Base-by-base conservation (phyloP, 2,113 vertebrate species). In the Probosciger aterrimus region DNA sequence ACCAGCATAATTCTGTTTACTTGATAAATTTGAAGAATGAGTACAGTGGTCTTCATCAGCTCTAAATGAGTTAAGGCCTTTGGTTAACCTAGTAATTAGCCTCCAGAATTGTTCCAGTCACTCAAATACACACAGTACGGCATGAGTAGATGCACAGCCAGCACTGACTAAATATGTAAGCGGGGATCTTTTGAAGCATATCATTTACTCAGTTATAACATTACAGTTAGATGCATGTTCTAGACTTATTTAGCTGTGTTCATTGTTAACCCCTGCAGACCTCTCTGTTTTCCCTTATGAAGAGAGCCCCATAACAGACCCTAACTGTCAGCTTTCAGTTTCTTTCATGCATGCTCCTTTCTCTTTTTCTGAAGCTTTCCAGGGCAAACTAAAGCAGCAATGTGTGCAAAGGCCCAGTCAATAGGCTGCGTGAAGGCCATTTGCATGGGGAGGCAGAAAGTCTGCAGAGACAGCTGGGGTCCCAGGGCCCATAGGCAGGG, bases 11-110 rank as follows among this genome's bases (percentile, higher is more conserved):
- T 73, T 90, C 62, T 82, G 41, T 91, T 88, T 96, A 69, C 79
- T 53, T 84, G 78, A 93, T 77, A 79, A 69, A 89, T 76, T 4
- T 95, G 81, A 91, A 53, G 60, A 95, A 49, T 74, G 90, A 84
- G 31, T 90, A 70, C 76, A 79, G n/a, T 18, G 25, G 28, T 84
- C 52, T 94, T 46, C 75, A 91, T 91, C 88, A 90, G 39, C 49
- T 94, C 55, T 85, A 79, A 88, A 91, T 62, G 65, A 94, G 78
- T 87, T 75, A 78, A 83, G 92, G 74, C 70, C 78, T 94, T 88
- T 82, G 57, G 79, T 89, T 96, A 91, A 86, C 79, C 86, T 60
- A 91, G 83, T 90, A 95, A 97, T 97, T 97, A 96, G 96, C 95
- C 95, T 88, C 22, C 9, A 86, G 83, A 95, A 77, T 65, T 81